Evolutionary conservation across 1,140 invertebrate species (phyloP).

Genomic region (Drosophila kepulauana): DNA sequence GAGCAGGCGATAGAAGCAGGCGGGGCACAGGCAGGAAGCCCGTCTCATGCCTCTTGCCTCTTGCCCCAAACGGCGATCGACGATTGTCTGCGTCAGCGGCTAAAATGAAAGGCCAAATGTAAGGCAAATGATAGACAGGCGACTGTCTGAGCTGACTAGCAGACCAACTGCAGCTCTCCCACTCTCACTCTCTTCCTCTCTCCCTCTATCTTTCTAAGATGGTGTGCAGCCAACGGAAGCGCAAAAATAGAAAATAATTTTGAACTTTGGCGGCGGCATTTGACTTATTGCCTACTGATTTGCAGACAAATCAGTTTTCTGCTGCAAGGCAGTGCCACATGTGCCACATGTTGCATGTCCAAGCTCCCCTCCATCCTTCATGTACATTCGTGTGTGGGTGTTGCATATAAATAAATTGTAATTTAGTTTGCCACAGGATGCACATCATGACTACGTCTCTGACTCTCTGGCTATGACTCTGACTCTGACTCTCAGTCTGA

Average conservation of each 20-base stretch:
- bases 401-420: slow-evolving; percentile 80
- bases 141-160: slow-evolving; percentile 63
- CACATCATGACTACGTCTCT: slow-evolving; percentile 32
- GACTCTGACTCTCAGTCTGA: not conserved
- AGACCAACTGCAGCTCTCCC: not conserved
- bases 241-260: slow-evolving; percentile 79
- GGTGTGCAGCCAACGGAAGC: slow-evolving; percentile 62
- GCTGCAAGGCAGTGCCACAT: slow-evolving; percentile 46
- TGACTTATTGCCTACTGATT: slow-evolving; percentile 81
- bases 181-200: not conserved
- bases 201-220: not conserved
- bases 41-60: not conserved
- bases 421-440: slow-evolving; percentile 75
- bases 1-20: not conserved
- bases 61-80: slow-evolving; percentile 31
- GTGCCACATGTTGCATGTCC: slow-evolving; percentile 28
- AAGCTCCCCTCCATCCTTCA: not conserved
- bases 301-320: slow-evolving; percentile 71
- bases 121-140: slow-evolving; percentile 77
- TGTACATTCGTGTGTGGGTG: slow-evolving; percentile 58
- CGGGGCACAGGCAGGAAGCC: slow-evolving; percentile 33
- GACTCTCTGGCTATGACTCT: not conserved
- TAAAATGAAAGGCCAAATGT: slow-evolving; percentile 56
- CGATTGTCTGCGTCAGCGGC: slow-evolving; percentile 51
- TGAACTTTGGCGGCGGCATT: slow-evolving; percentile 76